These are phyloP conservation scores for Agrochola litura DNA, from an alignment of 2,888 invertebrate genomes.

Conservation along the genomic window DNA sequence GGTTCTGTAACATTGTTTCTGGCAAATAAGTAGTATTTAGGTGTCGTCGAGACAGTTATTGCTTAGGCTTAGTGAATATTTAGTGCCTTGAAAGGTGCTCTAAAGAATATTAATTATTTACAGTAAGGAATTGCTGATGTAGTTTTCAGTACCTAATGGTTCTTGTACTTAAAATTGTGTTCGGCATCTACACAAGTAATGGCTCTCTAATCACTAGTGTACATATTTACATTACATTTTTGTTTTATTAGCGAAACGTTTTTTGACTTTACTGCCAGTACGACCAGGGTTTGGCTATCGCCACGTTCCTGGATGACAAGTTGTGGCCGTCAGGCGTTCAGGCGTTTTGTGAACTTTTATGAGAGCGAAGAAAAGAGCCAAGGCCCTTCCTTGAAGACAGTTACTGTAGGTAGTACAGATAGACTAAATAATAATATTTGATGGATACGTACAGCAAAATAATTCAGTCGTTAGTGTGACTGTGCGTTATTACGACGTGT, in stretches of 20 bases:
- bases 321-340: too few relatives aligned
- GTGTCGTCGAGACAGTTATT: constrained; percentile 15
- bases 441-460: too few relatives aligned
- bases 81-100: background rate
- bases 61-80: constrained; percentile 12
- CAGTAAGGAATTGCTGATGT: background rate
- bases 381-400: too few relatives aligned
- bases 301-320: too few relatives aligned
- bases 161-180: background rate
- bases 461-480: background rate
- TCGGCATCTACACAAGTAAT: background rate
- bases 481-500: background rate
- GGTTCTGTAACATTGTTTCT: constrained; percentile 2
- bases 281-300: background rate
- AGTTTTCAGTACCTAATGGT: background rate
- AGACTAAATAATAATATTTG: too few relatives aligned
- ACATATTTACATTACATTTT: background rate
- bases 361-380: too few relatives aligned
- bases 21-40: background rate
- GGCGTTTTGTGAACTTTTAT: too few relatives aligned
- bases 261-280: background rate
- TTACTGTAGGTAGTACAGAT: too few relatives aligned
- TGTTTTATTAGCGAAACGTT: background rate
- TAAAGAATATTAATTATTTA: constrained; percentile 1
- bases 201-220: background rate